Evolutionary conservation across 2,797 vertebrate genomes (phyloP).

Genomic region (Dendrocincla tyrannina): DNA sequence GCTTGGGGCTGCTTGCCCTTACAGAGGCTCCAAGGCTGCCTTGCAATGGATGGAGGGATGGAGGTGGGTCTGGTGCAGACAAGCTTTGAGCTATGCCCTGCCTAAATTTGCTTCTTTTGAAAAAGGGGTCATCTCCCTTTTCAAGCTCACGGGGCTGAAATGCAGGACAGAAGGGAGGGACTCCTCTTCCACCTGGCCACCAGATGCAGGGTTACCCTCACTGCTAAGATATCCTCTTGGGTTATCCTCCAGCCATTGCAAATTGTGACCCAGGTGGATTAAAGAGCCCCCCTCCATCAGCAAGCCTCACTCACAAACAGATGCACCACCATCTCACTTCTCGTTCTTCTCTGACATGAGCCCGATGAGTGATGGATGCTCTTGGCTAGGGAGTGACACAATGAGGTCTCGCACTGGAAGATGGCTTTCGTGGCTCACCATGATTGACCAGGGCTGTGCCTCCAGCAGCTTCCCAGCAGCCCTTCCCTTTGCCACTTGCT

Average conservation of each 20-base stretch:
- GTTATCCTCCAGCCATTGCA: background rate
- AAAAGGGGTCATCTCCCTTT: background rate
- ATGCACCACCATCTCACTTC: background rate
- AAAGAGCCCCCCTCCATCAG: background rate
- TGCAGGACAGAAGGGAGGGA: background rate
- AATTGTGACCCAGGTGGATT: background rate
- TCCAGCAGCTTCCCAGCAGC: background rate
- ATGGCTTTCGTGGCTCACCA: background rate
- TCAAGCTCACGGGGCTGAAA: background rate
- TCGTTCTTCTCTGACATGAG: background rate
- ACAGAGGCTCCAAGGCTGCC: fast-evolving
- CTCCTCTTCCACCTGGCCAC: background rate
- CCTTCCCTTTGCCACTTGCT: background rate
- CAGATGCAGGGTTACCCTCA: background rate
- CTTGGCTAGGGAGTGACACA: background rate
- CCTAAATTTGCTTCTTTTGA: background rate
- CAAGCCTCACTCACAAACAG: background rate
- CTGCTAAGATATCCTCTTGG: background rate
- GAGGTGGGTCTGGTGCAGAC: background rate
- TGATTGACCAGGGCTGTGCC: background rate
- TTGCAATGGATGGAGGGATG: background rate
- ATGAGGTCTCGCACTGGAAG: background rate
- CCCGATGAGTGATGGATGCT: background rate
- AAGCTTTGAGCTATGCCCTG: background rate
- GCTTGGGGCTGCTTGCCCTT: fast-evolving